These are phyloP conservation scores for Ceyx margarethae DNA, from an alignment of 2,113 vertebrate species.

Conservation along the genomic window DNA sequence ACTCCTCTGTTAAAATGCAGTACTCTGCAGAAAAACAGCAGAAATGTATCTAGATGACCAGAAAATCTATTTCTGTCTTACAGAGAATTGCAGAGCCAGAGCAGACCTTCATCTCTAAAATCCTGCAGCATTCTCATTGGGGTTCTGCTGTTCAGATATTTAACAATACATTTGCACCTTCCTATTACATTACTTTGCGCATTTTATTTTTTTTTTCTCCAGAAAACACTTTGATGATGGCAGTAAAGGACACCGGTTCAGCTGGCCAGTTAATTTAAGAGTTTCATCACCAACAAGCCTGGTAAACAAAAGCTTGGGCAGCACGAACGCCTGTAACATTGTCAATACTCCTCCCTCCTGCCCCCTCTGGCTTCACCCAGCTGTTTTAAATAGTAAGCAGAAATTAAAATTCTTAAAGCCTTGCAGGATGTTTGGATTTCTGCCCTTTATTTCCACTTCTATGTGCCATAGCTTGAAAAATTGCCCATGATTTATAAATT, in stretches of 20 bases:
- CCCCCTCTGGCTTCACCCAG: conserved; percentile 47
- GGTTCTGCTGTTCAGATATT: background rate
- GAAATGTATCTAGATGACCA: background rate
- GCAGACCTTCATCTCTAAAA: background rate
- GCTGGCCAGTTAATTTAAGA: background rate
- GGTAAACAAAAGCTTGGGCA: conserved; percentile 31
- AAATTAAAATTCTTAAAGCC: conserved; percentile 66
- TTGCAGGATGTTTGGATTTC: conserved; percentile 61
- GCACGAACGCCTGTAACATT: background rate
- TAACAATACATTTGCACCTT: background rate
- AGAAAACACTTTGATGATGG: background rate
- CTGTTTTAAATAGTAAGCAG: conserved; percentile 63
- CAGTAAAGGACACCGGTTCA: background rate
- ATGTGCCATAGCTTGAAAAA: conserved; percentile 34
- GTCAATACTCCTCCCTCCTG: conserved; percentile 5
- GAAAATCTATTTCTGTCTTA: background rate
- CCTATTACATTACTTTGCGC: background rate
- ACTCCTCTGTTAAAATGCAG: background rate
- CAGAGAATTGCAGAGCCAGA: background rate
- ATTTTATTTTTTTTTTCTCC: background rate
- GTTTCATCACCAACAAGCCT: background rate
- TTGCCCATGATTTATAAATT: conserved; percentile 39
- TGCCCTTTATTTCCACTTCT: conserved; percentile 63
- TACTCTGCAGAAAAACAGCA: background rate
- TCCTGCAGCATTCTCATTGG: background rate